Base-by-base conservation (phyloP, 2,113 vertebrate genomes). In the Ursus arctos region DNA sequence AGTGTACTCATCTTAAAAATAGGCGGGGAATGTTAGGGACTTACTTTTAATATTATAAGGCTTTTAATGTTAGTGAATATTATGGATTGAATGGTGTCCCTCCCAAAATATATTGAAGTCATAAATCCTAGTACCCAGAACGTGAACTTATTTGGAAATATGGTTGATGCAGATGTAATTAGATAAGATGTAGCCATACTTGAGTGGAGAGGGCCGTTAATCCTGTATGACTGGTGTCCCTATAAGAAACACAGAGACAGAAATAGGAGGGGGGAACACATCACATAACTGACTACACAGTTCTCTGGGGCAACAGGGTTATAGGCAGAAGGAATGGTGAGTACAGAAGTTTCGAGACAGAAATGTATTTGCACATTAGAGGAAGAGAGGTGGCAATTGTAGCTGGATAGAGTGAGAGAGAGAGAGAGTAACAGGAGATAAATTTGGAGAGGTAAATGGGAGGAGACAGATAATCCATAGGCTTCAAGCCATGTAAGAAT, bases 281-380 rank as follows among this genome's bases (percentile, higher is more conserved):
- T 4, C 31, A 7, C 1, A 0, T 33, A 49, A 43, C 7, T 16
- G 7, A n/a, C 0, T 36, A 1, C 24, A 14, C 3, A 51, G 31
- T 65, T 67, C 11, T 7, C 24, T 86, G 33, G 80, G 26, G 31
- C n/a, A n/a, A 8, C 2, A 51, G 33, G 12, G 4, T 59, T 74
- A 36, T 12, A 31, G 47, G 47, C 4, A 49, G 47, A 93, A 59
- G 11, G 63, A 65, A 51, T 2, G 15, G 79, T 16, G 47, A 57
- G 15, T 10, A 33, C 8, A 40, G 28, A 19, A 33, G 15, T 26
- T 59, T 18, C 31, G 31, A 31, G n/a, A 5, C 5, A 21, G 26
- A 24, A 47, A 43, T 19, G 28, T 16, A n/a, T 51, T 47, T 57
- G 8, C 18, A 21, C 55, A 47, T 36, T 3, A 11, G 55, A 57